Evolutionary conservation across 2,888 invertebrate species (phyloP).

Genomic region (Melieria crassipennis): DNA sequence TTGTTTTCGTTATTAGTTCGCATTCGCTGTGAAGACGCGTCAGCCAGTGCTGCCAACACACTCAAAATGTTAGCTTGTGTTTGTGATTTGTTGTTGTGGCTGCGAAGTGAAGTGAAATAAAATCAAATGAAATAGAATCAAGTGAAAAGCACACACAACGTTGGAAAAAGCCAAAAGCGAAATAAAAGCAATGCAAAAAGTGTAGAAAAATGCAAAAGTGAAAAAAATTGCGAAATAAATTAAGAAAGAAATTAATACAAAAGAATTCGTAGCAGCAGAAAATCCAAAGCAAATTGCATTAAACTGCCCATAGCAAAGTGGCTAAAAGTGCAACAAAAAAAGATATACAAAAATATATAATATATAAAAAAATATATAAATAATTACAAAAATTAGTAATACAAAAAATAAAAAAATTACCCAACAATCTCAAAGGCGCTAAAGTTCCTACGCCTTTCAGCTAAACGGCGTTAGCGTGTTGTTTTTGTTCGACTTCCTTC

Average conservation of each 20-base stretch:
- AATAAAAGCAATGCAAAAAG: not conserved
- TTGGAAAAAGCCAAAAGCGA: not conserved
- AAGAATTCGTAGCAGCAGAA: not conserved
- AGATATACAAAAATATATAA: no score
- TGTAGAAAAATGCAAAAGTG: not conserved
- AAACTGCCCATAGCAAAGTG: not conserved
- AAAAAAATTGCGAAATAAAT: not conserved
- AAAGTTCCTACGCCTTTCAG: no score
- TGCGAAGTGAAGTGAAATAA: not conserved
- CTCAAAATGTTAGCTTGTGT: not conserved
- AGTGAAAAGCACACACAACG: not conserved
- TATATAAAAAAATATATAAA: no score
- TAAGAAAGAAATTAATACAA: not conserved
- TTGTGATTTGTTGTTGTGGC: constrained; percentile 1
- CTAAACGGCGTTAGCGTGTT: no score
- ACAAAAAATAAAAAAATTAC: no score
- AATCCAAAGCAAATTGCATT: not conserved
- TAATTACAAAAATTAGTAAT: no score
- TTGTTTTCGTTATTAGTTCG: no score
- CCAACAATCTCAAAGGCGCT: no score
- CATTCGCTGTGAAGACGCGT: no score
- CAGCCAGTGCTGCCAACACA: no score
- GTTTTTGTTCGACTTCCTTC: no score
- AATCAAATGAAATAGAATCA: not conserved
- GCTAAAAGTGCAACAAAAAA: not conserved